phyloP scores from a whole-genome alignment of 2,113 vertebrate genomes.

The Onychostruthus taczanowskii region DNA sequence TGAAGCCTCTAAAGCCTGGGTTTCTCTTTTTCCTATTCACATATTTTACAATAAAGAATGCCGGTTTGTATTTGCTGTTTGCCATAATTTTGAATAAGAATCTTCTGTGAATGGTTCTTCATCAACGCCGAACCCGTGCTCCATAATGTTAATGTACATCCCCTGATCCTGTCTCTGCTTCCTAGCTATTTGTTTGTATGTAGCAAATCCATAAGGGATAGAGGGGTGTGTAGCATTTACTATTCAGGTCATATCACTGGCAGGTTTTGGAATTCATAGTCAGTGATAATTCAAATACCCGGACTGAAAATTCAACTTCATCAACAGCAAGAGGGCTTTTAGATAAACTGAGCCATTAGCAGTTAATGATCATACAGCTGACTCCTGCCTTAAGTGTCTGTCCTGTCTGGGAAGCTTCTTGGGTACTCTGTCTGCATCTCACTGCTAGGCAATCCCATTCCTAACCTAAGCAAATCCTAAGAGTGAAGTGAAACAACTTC shows the following conservation, averaged over 20 bases:
- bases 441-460: not conserved
- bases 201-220: not conserved
- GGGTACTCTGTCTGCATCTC: not conserved
- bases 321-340: not conserved
- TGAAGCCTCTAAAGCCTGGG: not conserved
- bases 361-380: not conserved
- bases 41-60: not conserved
- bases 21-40: not conserved
- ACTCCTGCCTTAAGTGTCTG: not conserved
- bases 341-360: not conserved
- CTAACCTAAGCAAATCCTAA: not conserved
- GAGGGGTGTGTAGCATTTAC: not conserved
- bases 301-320: not conserved
- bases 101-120: not conserved
- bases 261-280: not conserved
- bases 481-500: not conserved
- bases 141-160: accelerated
- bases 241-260: not conserved
- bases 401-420: not conserved
- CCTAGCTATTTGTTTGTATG: not conserved
- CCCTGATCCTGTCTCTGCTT: not conserved
- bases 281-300: not conserved
- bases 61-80: not conserved
- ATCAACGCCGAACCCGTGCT: not conserved
- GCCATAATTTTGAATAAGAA: not conserved